A percentile compares a stretch with the other conserved stretches of the same genome.
phyloP scores from a whole-genome alignment of 2,113 vertebrate genomes.

The Martes martes region DNA sequence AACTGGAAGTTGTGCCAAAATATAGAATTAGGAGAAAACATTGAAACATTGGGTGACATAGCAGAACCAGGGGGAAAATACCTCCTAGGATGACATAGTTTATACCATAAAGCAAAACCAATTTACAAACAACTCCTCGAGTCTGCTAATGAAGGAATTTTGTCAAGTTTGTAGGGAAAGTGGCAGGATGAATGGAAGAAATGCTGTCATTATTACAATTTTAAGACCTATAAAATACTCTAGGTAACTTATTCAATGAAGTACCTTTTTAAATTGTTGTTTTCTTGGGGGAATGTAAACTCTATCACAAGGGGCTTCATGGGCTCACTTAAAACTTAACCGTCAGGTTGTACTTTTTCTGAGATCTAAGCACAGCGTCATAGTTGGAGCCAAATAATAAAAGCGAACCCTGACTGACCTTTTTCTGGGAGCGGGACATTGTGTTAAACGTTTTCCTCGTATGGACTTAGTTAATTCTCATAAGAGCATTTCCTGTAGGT shows the following conservation, averaged over 20 bases:
- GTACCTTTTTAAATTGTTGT: not conserved
- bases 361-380: not conserved
- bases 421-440: not conserved
- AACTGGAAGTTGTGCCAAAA: not conserved
- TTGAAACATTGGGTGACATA: not conserved
- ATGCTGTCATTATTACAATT: not conserved
- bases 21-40: not conserved
- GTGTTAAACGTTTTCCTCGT: not conserved
- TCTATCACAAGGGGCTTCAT: not conserved
- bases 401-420: not conserved
- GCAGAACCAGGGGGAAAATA: not conserved
- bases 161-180: not conserved
- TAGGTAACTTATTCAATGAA: not conserved
- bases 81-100: not conserved
- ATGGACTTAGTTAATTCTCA: not conserved
- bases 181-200: not conserved
- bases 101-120: not conserved
- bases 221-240: not conserved
- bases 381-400: not conserved
- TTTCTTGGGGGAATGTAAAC: not conserved
- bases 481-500: not conserved
- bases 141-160: not conserved
- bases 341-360: not conserved
- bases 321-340: not conserved
- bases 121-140: not conserved